Conservation (phyloP, 1,140 invertebrate genomes). For the Drosophila burlai region DNA sequence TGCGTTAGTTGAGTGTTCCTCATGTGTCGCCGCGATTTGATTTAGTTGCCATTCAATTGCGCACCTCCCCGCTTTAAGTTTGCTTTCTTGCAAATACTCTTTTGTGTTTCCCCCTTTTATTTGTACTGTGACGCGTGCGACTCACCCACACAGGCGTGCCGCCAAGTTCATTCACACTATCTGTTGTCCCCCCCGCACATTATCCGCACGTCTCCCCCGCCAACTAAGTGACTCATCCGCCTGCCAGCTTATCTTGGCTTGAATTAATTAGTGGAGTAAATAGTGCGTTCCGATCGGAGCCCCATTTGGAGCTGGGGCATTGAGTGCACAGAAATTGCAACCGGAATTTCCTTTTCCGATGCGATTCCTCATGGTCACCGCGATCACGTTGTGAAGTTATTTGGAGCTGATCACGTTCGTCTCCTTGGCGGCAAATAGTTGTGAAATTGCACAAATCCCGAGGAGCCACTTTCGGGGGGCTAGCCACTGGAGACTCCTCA, state of each 20-base stretch:
- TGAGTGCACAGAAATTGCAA: constrained; percentile 14
- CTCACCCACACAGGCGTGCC: constrained; percentile 14
- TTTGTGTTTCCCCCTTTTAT: constrained; percentile 16
- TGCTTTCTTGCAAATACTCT: constrained; percentile 4
- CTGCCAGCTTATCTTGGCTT: constrained; percentile 17
- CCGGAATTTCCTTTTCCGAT: constrained; percentile 39
- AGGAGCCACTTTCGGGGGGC: background rate
- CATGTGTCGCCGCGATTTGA: constrained; percentile 9
- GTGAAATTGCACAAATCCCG: constrained; percentile 16
- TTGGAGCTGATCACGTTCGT: constrained; percentile 28
- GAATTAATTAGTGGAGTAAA: constrained; percentile 16
- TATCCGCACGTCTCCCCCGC: constrained; percentile 6
- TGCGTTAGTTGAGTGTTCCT: constrained; percentile 7
- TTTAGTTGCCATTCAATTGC: background rate
- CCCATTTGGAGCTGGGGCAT: constrained; percentile 22
- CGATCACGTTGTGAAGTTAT: constrained; percentile 23
- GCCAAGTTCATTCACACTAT: constrained; percentile 42
- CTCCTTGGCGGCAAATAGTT: constrained; percentile 22
- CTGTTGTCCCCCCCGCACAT: constrained; percentile 4
- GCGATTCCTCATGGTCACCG: background rate
- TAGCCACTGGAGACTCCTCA: background rate
- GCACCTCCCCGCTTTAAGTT: constrained; percentile 6
- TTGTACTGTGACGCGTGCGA: constrained; percentile 23
- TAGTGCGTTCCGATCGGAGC: constrained; percentile 4
- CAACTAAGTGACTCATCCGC: constrained; percentile 21